These are phyloP conservation scores for Bellardia bayeri DNA, from an alignment of 2,888 invertebrate species.

Conservation along the genomic window DNA sequence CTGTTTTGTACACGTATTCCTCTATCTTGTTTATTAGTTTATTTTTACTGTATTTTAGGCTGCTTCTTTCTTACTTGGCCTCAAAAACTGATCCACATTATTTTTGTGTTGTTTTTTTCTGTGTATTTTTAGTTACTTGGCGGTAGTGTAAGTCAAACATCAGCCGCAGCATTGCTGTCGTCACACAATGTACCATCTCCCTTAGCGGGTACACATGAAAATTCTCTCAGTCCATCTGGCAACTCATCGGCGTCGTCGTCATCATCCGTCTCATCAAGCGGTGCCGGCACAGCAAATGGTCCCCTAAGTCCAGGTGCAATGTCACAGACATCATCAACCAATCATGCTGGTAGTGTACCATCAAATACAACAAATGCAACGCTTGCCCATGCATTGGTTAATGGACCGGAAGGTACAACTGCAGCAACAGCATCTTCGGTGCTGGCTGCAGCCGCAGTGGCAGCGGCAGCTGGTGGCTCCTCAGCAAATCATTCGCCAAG, in stretches of 20 bases:
- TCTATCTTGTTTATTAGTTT: slow-evolving; percentile 21
- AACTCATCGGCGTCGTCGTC: slow-evolving; percentile 83
- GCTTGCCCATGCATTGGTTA: slow-evolving; percentile 49
- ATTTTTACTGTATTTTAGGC: slow-evolving; percentile 22
- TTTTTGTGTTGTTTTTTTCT: slow-evolving; percentile 50
- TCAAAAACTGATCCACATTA: slow-evolving; percentile 55
- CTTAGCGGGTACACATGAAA: slow-evolving; percentile 90
- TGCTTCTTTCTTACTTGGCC: slow-evolving; percentile 44
- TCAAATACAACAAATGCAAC: slow-evolving; percentile 57
- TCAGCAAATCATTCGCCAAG: slow-evolving; percentile 59
- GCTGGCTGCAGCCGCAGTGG: slow-evolving; percentile 71
- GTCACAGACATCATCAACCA: slow-evolving; percentile 84
- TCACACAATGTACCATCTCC: slow-evolving; percentile 87
- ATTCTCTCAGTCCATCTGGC: slow-evolving; percentile 89
- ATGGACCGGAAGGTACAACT: slow-evolving; percentile 59
- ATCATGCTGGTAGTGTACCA: slow-evolving; percentile 77
- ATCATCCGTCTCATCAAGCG: slow-evolving; percentile 77
- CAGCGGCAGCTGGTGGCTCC: slow-evolving; percentile 59
- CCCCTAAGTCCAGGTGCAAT: slow-evolving; percentile 84
- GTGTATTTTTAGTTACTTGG: slow-evolving; percentile 77
- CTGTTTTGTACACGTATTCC: slow-evolving; percentile 10
- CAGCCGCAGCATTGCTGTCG: slow-evolving; percentile 86
- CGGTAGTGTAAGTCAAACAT: slow-evolving; percentile 83
- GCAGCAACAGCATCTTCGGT: slow-evolving; percentile 66
- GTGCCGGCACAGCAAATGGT: slow-evolving; percentile 76